Evolutionary conservation across 2,888 invertebrate genomes (phyloP).

Genomic region (Eristalis arbustorum): DNA sequence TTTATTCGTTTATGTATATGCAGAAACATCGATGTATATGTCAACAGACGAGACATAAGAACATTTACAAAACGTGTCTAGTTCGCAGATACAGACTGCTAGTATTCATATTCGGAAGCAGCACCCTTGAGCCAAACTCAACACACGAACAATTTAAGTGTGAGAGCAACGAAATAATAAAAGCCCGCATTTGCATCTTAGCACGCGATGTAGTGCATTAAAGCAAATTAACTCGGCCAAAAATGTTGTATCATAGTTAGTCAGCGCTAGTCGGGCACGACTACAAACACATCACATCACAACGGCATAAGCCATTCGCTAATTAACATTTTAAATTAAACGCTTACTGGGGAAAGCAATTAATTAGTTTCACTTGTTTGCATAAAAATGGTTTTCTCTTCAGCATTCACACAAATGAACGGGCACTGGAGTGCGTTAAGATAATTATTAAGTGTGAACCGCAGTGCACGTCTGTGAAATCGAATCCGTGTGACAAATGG

Average conservation of each 20-base stretch:
- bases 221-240: slow-evolving; percentile 8
- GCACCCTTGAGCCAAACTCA: neutral
- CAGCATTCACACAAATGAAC: neutral
- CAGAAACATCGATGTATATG: too few species aligned
- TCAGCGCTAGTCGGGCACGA: neutral
- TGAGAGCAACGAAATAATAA: neutral
- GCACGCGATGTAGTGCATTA: slow-evolving; percentile 11
- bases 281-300: neutral
- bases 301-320: neutral
- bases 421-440: neutral
- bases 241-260: slow-evolving; percentile 14
- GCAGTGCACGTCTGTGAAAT: neutral
- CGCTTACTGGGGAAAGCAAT: slow-evolving; percentile 14
- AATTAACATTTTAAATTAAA: slow-evolving; percentile 24
- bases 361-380: slow-evolving; percentile 15
- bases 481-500: slow-evolving; percentile 9
- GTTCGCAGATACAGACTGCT: neutral
- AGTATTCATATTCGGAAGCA: neutral
- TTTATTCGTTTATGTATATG: too few species aligned
- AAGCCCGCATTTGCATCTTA: neutral
- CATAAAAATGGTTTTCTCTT: neutral
- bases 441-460: neutral
- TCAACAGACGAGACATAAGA: too few species aligned
- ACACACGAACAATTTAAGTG: neutral
- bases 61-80: too few species aligned